Conservation (phyloP, 2,797 vertebrate species). For the Lutjanus argentimaculatus region DNA sequence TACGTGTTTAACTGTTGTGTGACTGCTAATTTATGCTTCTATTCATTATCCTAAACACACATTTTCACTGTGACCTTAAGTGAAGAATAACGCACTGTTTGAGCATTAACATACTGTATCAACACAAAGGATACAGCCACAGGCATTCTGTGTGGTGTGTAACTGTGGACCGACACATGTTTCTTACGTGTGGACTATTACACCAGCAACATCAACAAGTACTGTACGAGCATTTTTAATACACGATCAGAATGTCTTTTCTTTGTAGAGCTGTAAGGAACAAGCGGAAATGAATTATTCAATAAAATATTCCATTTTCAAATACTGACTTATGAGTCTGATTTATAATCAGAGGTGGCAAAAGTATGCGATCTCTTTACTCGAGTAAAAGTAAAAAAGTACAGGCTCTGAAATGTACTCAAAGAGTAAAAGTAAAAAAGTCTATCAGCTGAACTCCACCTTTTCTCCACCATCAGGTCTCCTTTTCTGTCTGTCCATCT, state of each 20-base stretch:
- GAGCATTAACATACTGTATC: background rate
- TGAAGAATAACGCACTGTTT: background rate
- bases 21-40: too few species aligned
- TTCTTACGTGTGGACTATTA: conserved; percentile 9
- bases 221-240: conserved; percentile 34
- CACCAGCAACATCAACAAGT: conserved; percentile 24
- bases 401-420: too few species aligned
- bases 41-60: background rate
- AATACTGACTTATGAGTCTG: background rate
- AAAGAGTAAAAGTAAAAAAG: too few species aligned
- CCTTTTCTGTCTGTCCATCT: too few species aligned
- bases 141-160: background rate
- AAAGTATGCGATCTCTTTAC: too few species aligned
- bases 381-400: too few species aligned
- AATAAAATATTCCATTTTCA: conserved; percentile 59
- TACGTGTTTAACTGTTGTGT: background rate
- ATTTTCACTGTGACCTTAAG: background rate
- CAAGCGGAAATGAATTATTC: conserved; percentile 39
- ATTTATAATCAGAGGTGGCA: conserved; percentile 6
- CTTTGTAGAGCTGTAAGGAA: conserved; percentile 24
- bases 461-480: too few species aligned
- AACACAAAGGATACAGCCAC: background rate
- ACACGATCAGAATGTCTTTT: background rate
- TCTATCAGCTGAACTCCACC: too few species aligned
- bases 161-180: background rate